These are phyloP conservation scores for Colossoma macropomum DNA, from an alignment of 2,113 vertebrate species.

Conservation along the genomic window DNA sequence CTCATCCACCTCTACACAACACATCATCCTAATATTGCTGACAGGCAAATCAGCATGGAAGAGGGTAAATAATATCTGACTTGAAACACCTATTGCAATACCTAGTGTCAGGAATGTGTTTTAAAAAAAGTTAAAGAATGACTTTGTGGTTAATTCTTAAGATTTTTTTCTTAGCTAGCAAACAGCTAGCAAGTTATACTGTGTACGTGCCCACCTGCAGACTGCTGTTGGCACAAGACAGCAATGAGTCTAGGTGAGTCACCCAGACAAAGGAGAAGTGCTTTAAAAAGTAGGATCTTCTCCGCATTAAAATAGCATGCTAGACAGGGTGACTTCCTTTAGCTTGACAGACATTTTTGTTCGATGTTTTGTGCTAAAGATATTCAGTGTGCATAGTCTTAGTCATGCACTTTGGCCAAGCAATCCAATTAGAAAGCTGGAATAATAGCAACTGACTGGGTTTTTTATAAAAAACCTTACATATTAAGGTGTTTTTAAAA, in stretches of 20 bases:
- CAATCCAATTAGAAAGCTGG: neutral
- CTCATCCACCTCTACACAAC: neutral
- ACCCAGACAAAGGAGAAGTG: neutral
- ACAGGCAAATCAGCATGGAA: neutral
- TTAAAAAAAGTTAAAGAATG: neutral
- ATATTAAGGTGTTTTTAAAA: too few relatives aligned
- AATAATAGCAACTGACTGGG: neutral
- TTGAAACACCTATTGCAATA: neutral
- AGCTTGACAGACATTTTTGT: conserved; percentile 3
- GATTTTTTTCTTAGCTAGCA: too few relatives aligned
- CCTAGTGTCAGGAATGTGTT: neutral
- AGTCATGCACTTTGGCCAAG: neutral
- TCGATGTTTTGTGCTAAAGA: neutral
- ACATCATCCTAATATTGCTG: neutral
- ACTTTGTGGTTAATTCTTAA: too few relatives aligned
- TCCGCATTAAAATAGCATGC: neutral
- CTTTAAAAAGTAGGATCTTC: neutral
- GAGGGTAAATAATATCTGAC: too few relatives aligned
- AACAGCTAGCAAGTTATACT: too few relatives aligned
- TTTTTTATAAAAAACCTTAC: too few relatives aligned
- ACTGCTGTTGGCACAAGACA: neutral
- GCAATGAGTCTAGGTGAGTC: neutral
- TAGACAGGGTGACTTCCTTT: neutral
- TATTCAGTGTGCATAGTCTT: neutral
- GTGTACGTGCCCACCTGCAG: neutral